These are phyloP conservation scores for Rhipidura dahli DNA, from an alignment of 2,113 vertebrate species.

Conservation along the genomic window DNA sequence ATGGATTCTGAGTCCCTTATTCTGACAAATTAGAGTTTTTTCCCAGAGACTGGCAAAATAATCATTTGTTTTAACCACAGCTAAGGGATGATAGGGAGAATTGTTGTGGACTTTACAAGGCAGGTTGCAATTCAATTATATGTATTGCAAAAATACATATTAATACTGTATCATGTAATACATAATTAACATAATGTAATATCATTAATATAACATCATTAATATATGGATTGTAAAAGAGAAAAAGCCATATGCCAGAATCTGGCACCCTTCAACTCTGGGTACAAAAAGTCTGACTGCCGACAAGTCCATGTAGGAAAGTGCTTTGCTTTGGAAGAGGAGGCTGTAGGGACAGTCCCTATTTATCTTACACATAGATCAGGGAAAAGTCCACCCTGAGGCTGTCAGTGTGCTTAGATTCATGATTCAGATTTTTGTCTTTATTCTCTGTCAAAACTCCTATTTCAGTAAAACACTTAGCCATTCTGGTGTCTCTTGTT, in stretches of 20 bases:
- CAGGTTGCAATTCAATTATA: neutral
- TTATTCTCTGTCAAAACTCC: neutral
- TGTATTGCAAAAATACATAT: accelerated
- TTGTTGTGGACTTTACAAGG: neutral
- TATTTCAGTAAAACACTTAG: neutral
- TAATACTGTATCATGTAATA: neutral
- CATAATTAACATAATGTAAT: neutral
- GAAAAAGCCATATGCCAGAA: neutral
- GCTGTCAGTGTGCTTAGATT: neutral
- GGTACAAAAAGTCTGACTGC: neutral
- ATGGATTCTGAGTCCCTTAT: neutral
- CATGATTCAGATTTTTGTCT: neutral
- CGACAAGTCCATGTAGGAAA: accelerated
- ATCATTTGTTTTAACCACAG: neutral
- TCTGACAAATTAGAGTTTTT: neutral
- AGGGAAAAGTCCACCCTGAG: neutral
- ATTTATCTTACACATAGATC: neutral
- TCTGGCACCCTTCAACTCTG: neutral
- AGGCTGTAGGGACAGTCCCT: neutral
- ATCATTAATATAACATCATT: neutral
- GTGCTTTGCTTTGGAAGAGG: neutral
- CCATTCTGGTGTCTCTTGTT: neutral
- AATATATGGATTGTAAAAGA: neutral
- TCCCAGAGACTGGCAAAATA: neutral
- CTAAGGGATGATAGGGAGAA: neutral